These are phyloP conservation scores for Ennomos erosarius DNA, from an alignment of 2,888 invertebrate species.

Conservation along the genomic window DNA sequence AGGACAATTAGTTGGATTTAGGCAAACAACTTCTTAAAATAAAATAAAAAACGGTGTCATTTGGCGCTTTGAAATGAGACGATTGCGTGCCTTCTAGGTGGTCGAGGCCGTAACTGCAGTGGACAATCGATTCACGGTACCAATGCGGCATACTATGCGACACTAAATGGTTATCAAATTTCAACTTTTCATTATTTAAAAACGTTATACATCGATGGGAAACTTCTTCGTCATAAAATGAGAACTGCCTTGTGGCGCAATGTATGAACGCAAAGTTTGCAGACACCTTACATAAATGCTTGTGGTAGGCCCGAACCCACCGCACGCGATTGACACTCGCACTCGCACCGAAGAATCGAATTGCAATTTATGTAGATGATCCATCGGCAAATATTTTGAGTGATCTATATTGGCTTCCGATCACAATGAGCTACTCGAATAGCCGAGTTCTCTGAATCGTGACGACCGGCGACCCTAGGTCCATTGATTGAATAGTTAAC, in stretches of 20 bases:
- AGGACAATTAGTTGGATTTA: slow-evolving; percentile 5
- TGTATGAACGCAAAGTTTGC: slow-evolving; percentile 46
- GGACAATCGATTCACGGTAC: slow-evolving; percentile 81
- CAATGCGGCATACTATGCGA: slow-evolving; percentile 78
- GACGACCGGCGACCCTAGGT: slow-evolving; percentile 7
- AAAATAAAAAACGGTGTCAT: slow-evolving; percentile 13
- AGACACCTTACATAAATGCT: slow-evolving; percentile 40
- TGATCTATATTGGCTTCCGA: slow-evolving; percentile 57
- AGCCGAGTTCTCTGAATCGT: slow-evolving; percentile 41
- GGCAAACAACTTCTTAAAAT: slow-evolving; percentile 6
- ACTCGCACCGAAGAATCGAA: slow-evolving; percentile 55
- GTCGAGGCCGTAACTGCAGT: slow-evolving; percentile 78
- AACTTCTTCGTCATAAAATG: slow-evolving; percentile 16
- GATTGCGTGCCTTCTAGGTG: slow-evolving; percentile 77
- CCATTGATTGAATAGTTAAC: slow-evolving; percentile 16
- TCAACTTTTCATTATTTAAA: slow-evolving; percentile 49
- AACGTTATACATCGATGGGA: slow-evolving; percentile 50
- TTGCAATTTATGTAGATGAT: slow-evolving; percentile 55
- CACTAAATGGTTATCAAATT: slow-evolving; percentile 68
- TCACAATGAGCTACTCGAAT: slow-evolving; percentile 43
- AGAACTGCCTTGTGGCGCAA: slow-evolving; percentile 29
- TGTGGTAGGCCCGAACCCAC: slow-evolving; percentile 39
- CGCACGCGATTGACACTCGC: slow-evolving; percentile 52
- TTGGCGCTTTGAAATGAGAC: slow-evolving; percentile 63
- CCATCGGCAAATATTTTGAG: slow-evolving; percentile 52